These are phyloP conservation scores for Sinocyclocheilus anshuiensis DNA, from an alignment of 2,113 vertebrate species.

Conservation along the genomic window DNA sequence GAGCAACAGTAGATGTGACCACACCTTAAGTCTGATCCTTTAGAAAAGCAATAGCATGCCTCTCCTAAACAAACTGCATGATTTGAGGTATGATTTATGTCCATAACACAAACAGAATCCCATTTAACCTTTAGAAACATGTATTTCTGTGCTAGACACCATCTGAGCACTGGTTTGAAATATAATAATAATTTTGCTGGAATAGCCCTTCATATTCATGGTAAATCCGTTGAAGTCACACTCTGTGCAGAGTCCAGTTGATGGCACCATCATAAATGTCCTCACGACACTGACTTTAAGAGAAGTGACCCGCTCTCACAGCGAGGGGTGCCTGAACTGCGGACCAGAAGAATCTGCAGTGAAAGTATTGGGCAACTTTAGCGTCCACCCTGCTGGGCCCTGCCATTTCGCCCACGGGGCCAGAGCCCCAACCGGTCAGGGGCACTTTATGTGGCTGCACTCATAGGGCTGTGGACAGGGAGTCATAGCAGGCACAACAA, in stretches of 20 bases:
- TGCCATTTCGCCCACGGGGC: conserved; percentile 48
- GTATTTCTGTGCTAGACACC: too few relatives aligned
- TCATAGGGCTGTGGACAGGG: conserved; percentile 27
- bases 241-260: neutral
- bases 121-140: neutral
- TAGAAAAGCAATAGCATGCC: neutral
- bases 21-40: neutral
- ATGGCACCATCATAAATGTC: conserved; percentile 37
- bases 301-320: conserved; percentile 40
- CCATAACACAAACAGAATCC: neutral
- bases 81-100: neutral
- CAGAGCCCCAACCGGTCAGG: conserved; percentile 31
- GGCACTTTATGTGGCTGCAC: conserved; percentile 12
- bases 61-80: neutral
- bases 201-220: neutral
- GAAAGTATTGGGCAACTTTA: conserved; percentile 51
- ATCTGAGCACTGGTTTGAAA: neutral
- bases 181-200: neutral
- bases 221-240: neutral
- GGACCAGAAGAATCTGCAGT: conserved; percentile 44
- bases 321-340: conserved; percentile 4
- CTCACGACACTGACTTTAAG: conserved; percentile 4
- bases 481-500: conserved; percentile 35
- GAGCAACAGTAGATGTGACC: neutral
- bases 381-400: conserved; percentile 40